A percentile compares a stretch with the other conserved stretches of the same genome.
These are phyloP conservation scores for Gila robusta DNA, from an alignment of 2,797 vertebrate species.

Conservation along the genomic window DNA sequence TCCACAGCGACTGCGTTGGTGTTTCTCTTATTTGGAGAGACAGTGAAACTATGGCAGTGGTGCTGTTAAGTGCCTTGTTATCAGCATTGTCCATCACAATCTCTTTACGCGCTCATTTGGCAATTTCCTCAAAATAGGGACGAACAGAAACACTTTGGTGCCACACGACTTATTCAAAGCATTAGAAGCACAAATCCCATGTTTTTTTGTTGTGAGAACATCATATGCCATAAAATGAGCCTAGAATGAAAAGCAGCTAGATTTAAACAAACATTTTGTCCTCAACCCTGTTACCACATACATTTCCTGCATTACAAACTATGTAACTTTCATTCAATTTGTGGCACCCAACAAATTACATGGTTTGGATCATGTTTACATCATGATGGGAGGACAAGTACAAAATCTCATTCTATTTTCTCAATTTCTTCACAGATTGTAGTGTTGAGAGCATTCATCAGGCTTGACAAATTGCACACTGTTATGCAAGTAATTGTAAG, in stretches of 20 bases:
- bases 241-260: background rate
- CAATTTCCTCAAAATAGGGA: conserved; percentile 20
- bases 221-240: background rate
- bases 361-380: background rate
- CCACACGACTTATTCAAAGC: conserved; percentile 38
- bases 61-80: conserved; percentile 50
- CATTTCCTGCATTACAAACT: background rate
- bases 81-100: conserved; percentile 49
- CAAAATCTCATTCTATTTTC: background rate
- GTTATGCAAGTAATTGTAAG: background rate
- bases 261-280: background rate
- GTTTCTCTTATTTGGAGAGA: conserved; percentile 33
- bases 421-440: background rate
- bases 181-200: conserved; percentile 1
- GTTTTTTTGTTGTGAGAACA: background rate
- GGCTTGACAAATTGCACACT: background rate
- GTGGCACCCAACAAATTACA: background rate
- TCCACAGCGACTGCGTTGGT: conserved; percentile 34
- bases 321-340: background rate
- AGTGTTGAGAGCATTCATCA: background rate
- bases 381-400: background rate
- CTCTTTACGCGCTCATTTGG: conserved; percentile 7
- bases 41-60: conserved; percentile 25
- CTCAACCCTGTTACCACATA: background rate
- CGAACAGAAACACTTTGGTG: conserved; percentile 18